These are phyloP conservation scores for Lycia hirtaria DNA, from an alignment of 2,888 invertebrate species.

Conservation along the genomic window DNA sequence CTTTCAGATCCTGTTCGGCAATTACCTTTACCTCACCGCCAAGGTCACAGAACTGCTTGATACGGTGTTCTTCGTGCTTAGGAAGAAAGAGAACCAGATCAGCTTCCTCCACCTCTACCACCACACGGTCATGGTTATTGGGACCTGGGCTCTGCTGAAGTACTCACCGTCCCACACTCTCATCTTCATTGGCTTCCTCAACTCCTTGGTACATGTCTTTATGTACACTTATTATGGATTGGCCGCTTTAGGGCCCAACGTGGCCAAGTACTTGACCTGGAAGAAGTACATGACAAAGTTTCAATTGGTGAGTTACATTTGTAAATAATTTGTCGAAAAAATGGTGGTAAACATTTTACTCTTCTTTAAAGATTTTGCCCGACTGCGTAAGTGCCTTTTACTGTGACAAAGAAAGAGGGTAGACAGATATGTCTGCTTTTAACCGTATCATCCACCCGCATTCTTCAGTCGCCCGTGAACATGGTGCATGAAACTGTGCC, in stretches of 20 bases:
- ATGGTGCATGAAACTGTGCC: too few relatives aligned
- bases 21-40: slow-evolving; percentile 90
- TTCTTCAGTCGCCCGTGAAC: too few relatives aligned
- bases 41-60: slow-evolving; percentile 92
- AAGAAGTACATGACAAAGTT: slow-evolving; percentile 93
- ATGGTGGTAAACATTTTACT: too few relatives aligned
- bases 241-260: slow-evolving; percentile 90
- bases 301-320: slow-evolving; percentile 88
- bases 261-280: slow-evolving; percentile 93
- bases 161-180: slow-evolving; percentile 91
- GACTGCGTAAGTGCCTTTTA: too few relatives aligned
- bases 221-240: slow-evolving; percentile 94
- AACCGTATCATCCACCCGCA: too few relatives aligned
- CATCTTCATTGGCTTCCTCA: slow-evolving; percentile 89
- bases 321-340: too few relatives aligned
- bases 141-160: slow-evolving; percentile 90
- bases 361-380: too few relatives aligned
- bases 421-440: too few relatives aligned
- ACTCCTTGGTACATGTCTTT: slow-evolving; percentile 91
- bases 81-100: slow-evolving; percentile 91
- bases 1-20: slow-evolving; percentile 75
- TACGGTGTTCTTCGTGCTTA: slow-evolving; percentile 94
- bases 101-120: slow-evolving; percentile 96
- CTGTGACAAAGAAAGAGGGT: too few relatives aligned
- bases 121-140: slow-evolving; percentile 90